Base-by-base conservation (phyloP, 2,888 invertebrate species). In the Cephus runcator region DNA sequence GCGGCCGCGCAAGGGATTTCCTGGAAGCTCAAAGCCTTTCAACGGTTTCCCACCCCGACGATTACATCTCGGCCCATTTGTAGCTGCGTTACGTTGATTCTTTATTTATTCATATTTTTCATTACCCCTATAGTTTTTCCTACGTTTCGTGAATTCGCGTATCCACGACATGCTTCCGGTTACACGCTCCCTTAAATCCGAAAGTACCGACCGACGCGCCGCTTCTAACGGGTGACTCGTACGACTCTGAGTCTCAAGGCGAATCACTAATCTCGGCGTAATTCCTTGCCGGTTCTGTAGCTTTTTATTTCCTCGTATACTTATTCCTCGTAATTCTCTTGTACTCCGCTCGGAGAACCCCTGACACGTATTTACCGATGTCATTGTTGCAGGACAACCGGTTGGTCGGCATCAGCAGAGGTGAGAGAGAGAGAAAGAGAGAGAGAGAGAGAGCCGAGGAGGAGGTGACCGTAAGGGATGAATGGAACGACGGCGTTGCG, bases 401-500 rank as follows among this genome's bases (percentile, higher is more conserved):
- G 80, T 83, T 36, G 33, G 76, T 33, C 36, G 40, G 80, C 81
- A 84, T 79, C 84, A 82, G 84, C 79, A 83, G 85, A 85, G 86
- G 84, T 83, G 84, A 85, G 85, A 84, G 75, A 36, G 82, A 74
- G 34, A 1, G 82, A 74, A 84, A 85, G 85, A 84, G 34, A 11
- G 84, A 85, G 85, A 83, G 75, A 85, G 85, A 84, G 75, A 36
- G 82, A 75, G 77, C 81, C 34, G 76, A 77, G 77, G 77, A 77
- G 76, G 81, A 76, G 81, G 84, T 80, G 78, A 77, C 73, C 36
- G 73, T 36, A 73, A 89, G 91, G 91, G 88, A 91, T 91, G 91
- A 91, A 91, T 91, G 91, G 91, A 88, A 91, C 91, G 87, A 87
- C 91, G 85, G 90, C 88, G 82, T 86, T 90, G 85, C 90, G 90